These are phyloP conservation scores for Zygothrica quintamaculata DNA, from an alignment of 2,888 invertebrate species.

Conservation along the genomic window DNA sequence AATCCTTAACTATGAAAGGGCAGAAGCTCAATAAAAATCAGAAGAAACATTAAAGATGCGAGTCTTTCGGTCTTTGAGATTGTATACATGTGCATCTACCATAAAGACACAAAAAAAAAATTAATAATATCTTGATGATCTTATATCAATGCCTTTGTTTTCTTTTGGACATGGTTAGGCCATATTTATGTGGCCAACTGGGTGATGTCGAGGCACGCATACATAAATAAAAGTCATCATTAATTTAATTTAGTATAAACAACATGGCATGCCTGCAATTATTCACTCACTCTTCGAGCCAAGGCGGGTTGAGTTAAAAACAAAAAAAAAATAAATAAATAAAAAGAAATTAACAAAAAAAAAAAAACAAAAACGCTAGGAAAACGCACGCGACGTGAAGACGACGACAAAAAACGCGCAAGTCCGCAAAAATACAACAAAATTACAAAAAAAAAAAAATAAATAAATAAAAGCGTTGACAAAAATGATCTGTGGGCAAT, in stretches of 20 bases:
- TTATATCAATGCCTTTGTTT: slow-evolving; percentile 6
- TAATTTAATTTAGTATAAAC: slow-evolving; percentile 77
- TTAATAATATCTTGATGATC: too few species aligned
- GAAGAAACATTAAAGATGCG: too few species aligned
- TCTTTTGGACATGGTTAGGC: slow-evolving; percentile 48
- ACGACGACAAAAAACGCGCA: slow-evolving; percentile 44
- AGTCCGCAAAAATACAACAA: slow-evolving; percentile 24
- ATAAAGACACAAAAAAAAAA: neutral
- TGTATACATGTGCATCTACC: too few species aligned
- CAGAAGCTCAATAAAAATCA: too few species aligned
- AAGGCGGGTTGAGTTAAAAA: slow-evolving; percentile 23
- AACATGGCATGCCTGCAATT: slow-evolving; percentile 73
- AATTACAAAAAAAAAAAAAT: slow-evolving; percentile 9
- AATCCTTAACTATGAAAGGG: too few species aligned
- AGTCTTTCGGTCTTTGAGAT: too few species aligned
- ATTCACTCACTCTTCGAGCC: slow-evolving; percentile 65
- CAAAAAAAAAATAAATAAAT: slow-evolving; percentile 22
- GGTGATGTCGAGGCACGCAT: slow-evolving; percentile 59
- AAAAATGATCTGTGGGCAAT: slow-evolving; percentile 81
- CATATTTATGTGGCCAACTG: slow-evolving; percentile 64
- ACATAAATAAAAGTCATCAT: slow-evolving; percentile 78
- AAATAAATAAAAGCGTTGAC: slow-evolving; percentile 57
- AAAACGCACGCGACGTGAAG: slow-evolving; percentile 62
- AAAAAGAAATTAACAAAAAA: slow-evolving; percentile 21
- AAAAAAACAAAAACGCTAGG: slow-evolving; percentile 36